phyloP scores from a whole-genome alignment of 2,797 vertebrate genomes.

The Amphiprion clarkii region DNA sequence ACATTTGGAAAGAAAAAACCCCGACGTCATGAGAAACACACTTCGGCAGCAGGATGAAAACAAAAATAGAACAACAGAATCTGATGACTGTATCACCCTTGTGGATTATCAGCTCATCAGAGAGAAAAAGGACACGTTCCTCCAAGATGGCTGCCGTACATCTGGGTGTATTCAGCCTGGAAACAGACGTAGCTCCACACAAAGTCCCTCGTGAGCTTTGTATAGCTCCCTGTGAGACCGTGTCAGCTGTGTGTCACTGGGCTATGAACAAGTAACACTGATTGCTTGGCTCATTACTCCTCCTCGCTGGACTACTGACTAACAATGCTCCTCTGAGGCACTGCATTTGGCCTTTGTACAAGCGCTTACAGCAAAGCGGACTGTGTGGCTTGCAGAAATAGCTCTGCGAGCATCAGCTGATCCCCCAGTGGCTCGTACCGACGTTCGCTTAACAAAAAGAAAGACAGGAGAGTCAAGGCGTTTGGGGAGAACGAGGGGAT shows the following conservation, averaged over 20 bases:
- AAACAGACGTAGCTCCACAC: slow-evolving; percentile 34
- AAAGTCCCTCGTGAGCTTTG: slow-evolving; percentile 38
- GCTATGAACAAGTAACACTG: slow-evolving; percentile 68
- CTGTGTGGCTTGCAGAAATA: slow-evolving; percentile 58
- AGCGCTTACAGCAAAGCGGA: slow-evolving; percentile 59
- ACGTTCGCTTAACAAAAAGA: slow-evolving; percentile 8
- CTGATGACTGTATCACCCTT: slow-evolving; percentile 24
- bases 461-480: slow-evolving; percentile 36
- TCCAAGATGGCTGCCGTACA: slow-evolving; percentile 50
- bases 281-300: slow-evolving; percentile 76
- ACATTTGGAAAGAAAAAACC: slow-evolving; percentile 39
- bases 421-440: slow-evolving; percentile 50
- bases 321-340: slow-evolving; percentile 69
- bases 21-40: slow-evolving; percentile 47
- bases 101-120: slow-evolving; percentile 47
- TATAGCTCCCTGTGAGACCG: slow-evolving; percentile 27
- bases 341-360: slow-evolving; percentile 69
- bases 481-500: slow-evolving; percentile 43
- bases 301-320: slow-evolving; percentile 68
- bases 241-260: slow-evolving; percentile 66
- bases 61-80: slow-evolving; percentile 47
- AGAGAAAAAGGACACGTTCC: slow-evolving; percentile 32
- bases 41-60: slow-evolving; percentile 18
- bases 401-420: slow-evolving; percentile 63
- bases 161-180: slow-evolving; percentile 24